These are phyloP conservation scores for Ips typographus DNA, from an alignment of 1,140 invertebrate genomes.

Conservation along the genomic window DNA sequence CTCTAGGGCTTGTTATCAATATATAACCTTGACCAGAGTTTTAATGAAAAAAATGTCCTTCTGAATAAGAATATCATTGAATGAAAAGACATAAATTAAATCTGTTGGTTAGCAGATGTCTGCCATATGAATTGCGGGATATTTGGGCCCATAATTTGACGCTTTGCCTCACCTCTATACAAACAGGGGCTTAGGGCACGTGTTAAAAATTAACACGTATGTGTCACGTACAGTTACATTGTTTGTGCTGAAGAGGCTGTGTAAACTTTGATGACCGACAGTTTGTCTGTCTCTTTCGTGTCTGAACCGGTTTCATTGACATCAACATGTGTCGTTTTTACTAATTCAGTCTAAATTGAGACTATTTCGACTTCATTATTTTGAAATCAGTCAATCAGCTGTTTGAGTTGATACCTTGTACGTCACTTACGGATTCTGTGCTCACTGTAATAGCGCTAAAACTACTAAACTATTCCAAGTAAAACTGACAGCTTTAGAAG, in stretches of 20 bases:
- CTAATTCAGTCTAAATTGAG: constrained; percentile 13
- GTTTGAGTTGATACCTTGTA: too few relatives aligned
- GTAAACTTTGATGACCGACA: constrained; percentile 40
- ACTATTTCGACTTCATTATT: too few relatives aligned
- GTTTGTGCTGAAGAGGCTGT: constrained; percentile 41
- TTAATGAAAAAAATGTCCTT: neutral
- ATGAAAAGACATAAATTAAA: neutral
- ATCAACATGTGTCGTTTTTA: constrained; percentile 19
- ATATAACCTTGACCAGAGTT: too few relatives aligned
- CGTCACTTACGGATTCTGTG: too few relatives aligned
- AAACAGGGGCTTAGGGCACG: constrained; percentile 40
- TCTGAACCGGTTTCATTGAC: constrained; percentile 15
- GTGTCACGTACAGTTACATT: constrained; percentile 46
- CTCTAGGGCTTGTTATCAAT: neutral
- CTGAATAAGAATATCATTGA: neutral
- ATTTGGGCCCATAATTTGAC: constrained; percentile 13
- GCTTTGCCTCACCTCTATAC: constrained; percentile 33
- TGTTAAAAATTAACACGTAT: constrained; percentile 48
- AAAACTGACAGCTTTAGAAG: too few relatives aligned
- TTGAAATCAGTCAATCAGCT: too few relatives aligned
- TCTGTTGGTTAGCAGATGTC: constrained; percentile 5
- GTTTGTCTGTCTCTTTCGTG: constrained; percentile 19
- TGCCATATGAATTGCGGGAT: constrained; percentile 1
- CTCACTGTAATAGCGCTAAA: too few relatives aligned
- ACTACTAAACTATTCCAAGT: too few relatives aligned